Evolutionary conservation across 2,888 invertebrate species (phyloP).

Genomic region (Ennomos erosarius): DNA sequence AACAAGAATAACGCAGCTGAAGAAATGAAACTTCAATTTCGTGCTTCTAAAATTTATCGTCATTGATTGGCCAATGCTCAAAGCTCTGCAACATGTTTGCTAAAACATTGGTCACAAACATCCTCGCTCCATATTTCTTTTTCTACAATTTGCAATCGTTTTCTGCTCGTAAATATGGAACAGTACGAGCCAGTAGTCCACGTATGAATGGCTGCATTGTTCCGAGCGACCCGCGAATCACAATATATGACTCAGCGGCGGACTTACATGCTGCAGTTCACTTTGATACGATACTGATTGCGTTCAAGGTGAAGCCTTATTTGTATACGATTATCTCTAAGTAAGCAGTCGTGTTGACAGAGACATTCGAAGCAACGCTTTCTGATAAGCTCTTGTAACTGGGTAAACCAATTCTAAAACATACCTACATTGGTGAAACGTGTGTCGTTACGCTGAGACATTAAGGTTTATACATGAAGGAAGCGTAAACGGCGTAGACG

Average conservation of each 20-base stretch:
- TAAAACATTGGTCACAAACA: slow-evolving; percentile 11
- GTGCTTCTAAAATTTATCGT: slow-evolving; percentile 1
- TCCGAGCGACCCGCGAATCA: slow-evolving; percentile 32
- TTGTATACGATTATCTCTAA: slow-evolving; percentile 39
- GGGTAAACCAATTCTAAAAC: slow-evolving; percentile 2
- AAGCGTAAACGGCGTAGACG: slow-evolving; percentile 38
- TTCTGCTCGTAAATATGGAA: slow-evolving; percentile 27
- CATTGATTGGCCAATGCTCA: slow-evolving; percentile 6
- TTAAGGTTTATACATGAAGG: slow-evolving; percentile 33
- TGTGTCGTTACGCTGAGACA: slow-evolving; percentile 6
- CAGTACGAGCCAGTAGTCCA: slow-evolving; percentile 18
- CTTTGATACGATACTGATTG: slow-evolving; percentile 44
- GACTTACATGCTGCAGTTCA: slow-evolving; percentile 44
- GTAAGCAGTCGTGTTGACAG: slow-evolving; percentile 24
- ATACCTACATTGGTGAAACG: slow-evolving; percentile 11
- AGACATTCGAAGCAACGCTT: slow-evolving; percentile 22
- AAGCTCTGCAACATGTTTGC: slow-evolving; percentile 4
- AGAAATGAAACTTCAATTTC: no score
- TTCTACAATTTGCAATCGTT: slow-evolving; percentile 23
- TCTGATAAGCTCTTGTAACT: slow-evolving; percentile 27
- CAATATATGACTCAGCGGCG: slow-evolving; percentile 44
- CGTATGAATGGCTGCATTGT: slow-evolving; percentile 42
- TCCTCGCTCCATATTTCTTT: slow-evolving; percentile 22
- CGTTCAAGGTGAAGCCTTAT: slow-evolving; percentile 55
- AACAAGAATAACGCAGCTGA: not conserved